These are phyloP conservation scores for Phylloscopus collybita DNA, from an alignment of 2,797 vertebrate species.

Conservation along the genomic window DNA sequence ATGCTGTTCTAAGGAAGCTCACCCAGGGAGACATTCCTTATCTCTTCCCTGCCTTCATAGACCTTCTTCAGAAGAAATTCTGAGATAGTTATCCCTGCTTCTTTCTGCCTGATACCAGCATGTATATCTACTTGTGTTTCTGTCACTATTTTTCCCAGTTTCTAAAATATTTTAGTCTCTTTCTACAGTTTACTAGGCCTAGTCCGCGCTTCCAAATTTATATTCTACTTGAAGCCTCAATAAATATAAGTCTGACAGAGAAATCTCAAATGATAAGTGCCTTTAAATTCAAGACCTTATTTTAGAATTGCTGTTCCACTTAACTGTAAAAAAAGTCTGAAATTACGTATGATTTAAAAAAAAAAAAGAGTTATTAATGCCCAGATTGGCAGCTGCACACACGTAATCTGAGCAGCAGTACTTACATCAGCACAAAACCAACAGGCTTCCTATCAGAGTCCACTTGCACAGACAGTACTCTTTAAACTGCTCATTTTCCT, in stretches of 20 bases:
- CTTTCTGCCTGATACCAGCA: background rate
- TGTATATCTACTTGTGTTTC: background rate
- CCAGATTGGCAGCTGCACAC: background rate
- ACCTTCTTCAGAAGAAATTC: background rate
- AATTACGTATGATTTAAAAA: rapidly evolving
- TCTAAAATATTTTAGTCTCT: background rate
- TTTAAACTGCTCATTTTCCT: background rate
- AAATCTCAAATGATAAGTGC: background rate
- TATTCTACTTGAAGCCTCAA: background rate
- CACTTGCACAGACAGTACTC: background rate
- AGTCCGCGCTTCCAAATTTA: background rate
- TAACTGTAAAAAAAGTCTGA: background rate
- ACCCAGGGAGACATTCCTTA: background rate
- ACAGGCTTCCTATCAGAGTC: background rate
- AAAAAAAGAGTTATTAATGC: background rate
- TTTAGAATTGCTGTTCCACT: background rate
- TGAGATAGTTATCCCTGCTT: background rate
- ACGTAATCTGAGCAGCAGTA: background rate
- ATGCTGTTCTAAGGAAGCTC: background rate
- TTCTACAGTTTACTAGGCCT: background rate
- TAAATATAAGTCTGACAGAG: background rate
- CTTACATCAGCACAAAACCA: background rate
- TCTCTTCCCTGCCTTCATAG: background rate
- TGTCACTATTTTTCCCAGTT: background rate
- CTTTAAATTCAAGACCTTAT: background rate